Percentiles rank a stretch among this genome's conserved stretches.
phyloP scores from a whole-genome alignment of 2,797 vertebrate genomes.

The Sciaenops ocellatus region DNA sequence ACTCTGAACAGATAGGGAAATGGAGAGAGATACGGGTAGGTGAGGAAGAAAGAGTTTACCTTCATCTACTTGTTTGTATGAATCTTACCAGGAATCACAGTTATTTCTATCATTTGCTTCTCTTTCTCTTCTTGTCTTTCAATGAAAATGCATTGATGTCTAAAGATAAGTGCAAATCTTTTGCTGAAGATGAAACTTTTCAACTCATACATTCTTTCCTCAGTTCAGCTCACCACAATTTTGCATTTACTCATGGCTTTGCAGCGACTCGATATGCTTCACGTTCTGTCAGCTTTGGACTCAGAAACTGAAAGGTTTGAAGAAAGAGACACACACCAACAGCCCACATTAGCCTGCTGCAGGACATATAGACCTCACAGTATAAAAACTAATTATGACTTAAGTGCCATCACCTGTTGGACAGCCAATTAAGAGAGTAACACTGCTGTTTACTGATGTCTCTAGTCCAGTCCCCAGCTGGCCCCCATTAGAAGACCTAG shows the following conservation, averaged over 20 bases:
- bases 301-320: no score
- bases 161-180: background rate
- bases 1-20: no score
- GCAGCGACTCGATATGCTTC: no score
- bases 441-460: slow-evolving; percentile 52
- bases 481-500: slow-evolving; percentile 44
- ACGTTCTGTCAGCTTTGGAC: background rate
- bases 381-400: slow-evolving; percentile 53
- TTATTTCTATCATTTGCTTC: background rate
- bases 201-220: background rate
- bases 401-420: slow-evolving; percentile 56
- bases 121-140: background rate
- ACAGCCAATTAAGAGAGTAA: slow-evolving; percentile 72
- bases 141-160: background rate
- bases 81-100: background rate
- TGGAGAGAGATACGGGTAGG: no score
- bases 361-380: slow-evolving; percentile 39
- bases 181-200: background rate
- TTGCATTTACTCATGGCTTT: no score
- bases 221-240: background rate
- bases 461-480: slow-evolving; percentile 30
- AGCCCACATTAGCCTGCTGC: slow-evolving; percentile 29
- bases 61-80: background rate
- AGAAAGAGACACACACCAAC: background rate
- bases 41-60: background rate